phyloP scores from a whole-genome alignment of 2,113 vertebrate genomes.

The Oryzias javanicus region DNA sequence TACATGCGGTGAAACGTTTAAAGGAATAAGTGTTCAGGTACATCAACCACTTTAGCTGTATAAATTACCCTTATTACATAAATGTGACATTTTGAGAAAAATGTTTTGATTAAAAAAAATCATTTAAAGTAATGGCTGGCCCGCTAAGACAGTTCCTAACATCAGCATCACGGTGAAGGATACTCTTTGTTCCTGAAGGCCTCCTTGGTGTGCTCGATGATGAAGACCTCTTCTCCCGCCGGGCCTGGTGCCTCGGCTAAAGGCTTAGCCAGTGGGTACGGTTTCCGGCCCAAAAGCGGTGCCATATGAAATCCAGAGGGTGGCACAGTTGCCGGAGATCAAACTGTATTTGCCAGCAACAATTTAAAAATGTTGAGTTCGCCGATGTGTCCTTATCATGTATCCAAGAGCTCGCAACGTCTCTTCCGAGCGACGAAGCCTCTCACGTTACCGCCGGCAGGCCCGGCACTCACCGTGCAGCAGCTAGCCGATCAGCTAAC shows the following conservation, averaged over 20 bases:
- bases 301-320: slow-evolving; percentile 80
- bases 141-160: slow-evolving; percentile 11
- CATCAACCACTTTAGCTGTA: background rate
- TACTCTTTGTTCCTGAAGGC: slow-evolving; percentile 97
- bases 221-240: slow-evolving; percentile 84
- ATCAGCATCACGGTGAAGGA: slow-evolving; percentile 74
- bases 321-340: slow-evolving; percentile 34
- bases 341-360: slow-evolving; percentile 6
- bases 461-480: slow-evolving; percentile 67
- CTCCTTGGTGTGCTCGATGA: slow-evolving; percentile 91
- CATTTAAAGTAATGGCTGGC: background rate
- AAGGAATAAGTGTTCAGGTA: slow-evolving; percentile 13
- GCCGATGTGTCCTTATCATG: slow-evolving; percentile 43
- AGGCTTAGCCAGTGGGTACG: slow-evolving; percentile 89
- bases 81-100: accelerated
- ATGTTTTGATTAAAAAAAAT: background rate
- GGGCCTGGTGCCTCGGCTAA: slow-evolving; percentile 82
- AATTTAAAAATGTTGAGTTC: slow-evolving; percentile 13
- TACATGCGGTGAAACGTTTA: slow-evolving; percentile 28
- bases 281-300: slow-evolving; percentile 93
- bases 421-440: slow-evolving; percentile 22
- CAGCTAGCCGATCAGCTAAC: slow-evolving; percentile 56
- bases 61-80: no score
- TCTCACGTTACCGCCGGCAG: slow-evolving; percentile 61
- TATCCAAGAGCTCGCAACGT: slow-evolving; percentile 33